Base-by-base conservation (phyloP, 1,140 invertebrate species). In the Nixonia krombeini region DNA sequence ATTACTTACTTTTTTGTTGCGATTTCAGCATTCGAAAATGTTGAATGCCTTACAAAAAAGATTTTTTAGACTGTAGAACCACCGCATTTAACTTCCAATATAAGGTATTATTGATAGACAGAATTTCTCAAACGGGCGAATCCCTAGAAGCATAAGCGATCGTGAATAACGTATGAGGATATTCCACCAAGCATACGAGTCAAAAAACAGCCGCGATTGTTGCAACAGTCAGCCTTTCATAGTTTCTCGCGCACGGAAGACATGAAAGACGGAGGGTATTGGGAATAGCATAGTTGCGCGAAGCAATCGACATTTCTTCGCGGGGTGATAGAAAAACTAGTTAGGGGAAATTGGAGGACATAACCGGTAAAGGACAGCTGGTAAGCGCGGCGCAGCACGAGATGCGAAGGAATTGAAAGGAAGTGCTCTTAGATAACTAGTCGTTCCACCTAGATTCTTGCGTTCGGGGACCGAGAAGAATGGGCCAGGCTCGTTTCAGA, bases 351-450 rank as follows among this genome's bases (percentile, higher is more conserved):
- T 76, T 73, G 72, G 72, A 74, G 58, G 63, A 21, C 58, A 65
- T 65, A 73, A 79, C 74, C 75, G 74, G 73, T 72, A 80, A 51
- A 70, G 69, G 79, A 80, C 81, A 83, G 78, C 81, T 83, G 79
- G 75, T 69, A 46, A 73, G 55, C 64, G 63, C 68, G 56, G 35
- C 67, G 67, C 53, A 53, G 61, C 35, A 37, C 26, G 57, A 13
- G 64, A 65, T 65, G 66, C 51, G 67, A 63, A 76, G 75, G 59
- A 75, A 79, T 74, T 75, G 75, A 82, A 80, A 81, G 75, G 76
- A 81, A 83, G 81, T 80, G 79, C 71, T 67, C 74, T 70, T 76
- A 72, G 75, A 77, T 73, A 74, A 78, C 69, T 76, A 76, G 70
- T 74, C 66, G 51, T 59, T 57, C 53, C 65, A 44, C 51, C 50